phyloP scores from a whole-genome alignment of 2,113 vertebrate genomes.

The Leuciscus idus region DNA sequence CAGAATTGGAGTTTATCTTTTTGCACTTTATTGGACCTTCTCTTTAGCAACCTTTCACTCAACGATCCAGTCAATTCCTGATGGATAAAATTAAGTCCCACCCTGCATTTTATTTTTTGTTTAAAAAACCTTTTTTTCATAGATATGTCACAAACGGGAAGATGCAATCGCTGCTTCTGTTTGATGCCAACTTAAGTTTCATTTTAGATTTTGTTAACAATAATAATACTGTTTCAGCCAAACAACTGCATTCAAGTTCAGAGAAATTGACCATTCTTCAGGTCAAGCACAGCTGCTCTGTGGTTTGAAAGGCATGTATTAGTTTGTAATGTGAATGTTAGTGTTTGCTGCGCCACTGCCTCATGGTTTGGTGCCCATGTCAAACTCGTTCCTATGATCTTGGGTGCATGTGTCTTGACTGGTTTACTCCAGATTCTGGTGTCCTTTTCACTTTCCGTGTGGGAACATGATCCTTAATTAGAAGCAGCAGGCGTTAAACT shows the following conservation, averaged over 20 bases:
- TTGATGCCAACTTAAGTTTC: too few relatives aligned
- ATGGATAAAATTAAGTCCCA: too few relatives aligned
- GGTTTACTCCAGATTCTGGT: constrained; percentile 49
- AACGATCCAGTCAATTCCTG: too few relatives aligned
- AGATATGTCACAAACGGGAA: too few relatives aligned
- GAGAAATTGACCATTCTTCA: constrained; percentile 16
- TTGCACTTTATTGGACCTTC: too few relatives aligned
- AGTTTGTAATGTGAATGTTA: constrained; percentile 48
- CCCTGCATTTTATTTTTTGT: too few relatives aligned
- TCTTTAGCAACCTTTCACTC: too few relatives aligned
- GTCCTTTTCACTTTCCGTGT: constrained; percentile 51
- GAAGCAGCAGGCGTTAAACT: constrained; percentile 52
- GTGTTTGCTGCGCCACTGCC: constrained; percentile 51
- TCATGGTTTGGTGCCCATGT: constrained; percentile 54
- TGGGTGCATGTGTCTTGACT: constrained; percentile 52
- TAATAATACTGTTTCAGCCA: too few relatives aligned
- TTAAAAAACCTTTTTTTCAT: too few relatives aligned
- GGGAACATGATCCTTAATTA: constrained; percentile 49
- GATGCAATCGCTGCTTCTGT: too few relatives aligned
- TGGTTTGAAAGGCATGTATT: constrained; percentile 40
- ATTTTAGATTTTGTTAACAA: too few relatives aligned
- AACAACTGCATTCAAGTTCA: constrained; percentile 8
- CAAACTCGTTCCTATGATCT: constrained; percentile 50
- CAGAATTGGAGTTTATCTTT: too few relatives aligned
- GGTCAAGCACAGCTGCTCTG: constrained; percentile 8